A percentile compares a stretch with the other conserved stretches of the same genome.
Conservation (phyloP, 2,113 vertebrate species). For the Dasyurus viverrinus region DNA sequence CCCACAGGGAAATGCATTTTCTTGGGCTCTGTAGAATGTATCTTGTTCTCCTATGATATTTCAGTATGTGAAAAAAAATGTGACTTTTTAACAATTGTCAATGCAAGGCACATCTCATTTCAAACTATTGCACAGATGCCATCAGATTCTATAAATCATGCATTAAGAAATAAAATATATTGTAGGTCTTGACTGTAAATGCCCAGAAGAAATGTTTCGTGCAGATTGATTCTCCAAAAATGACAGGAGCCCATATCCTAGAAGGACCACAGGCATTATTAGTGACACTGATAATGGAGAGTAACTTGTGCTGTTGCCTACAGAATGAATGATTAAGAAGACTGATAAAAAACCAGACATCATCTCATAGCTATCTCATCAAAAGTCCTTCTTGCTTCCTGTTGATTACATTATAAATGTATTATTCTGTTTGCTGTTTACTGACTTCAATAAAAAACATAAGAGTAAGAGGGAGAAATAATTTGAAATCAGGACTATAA, state of each 20-base stretch:
- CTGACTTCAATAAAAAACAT: background rate
- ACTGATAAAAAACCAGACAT: background rate
- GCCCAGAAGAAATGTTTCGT: background rate
- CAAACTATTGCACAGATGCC: background rate
- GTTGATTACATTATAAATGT: background rate
- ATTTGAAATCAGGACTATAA: background rate
- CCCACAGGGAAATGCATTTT: background rate
- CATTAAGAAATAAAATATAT: background rate
- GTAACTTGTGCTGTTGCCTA: background rate
- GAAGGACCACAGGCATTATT: background rate
- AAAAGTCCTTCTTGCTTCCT: background rate
- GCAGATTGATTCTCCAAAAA: background rate
- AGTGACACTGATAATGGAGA: background rate
- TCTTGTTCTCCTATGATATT: too few species aligned
- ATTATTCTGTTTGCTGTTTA: background rate
- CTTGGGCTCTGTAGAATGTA: background rate
- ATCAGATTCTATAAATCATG: background rate
- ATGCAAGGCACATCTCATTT: background rate
- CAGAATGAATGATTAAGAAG: background rate
- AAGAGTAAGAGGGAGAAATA: background rate
- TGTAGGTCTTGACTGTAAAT: background rate
- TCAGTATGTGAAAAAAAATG: background rate
- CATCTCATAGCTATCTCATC: accelerated
- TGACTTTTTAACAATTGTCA: background rate
- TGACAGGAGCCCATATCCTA: background rate